phyloP scores from a whole-genome alignment of 2,888 invertebrate genomes.

The Hydriomena furcata region DNA sequence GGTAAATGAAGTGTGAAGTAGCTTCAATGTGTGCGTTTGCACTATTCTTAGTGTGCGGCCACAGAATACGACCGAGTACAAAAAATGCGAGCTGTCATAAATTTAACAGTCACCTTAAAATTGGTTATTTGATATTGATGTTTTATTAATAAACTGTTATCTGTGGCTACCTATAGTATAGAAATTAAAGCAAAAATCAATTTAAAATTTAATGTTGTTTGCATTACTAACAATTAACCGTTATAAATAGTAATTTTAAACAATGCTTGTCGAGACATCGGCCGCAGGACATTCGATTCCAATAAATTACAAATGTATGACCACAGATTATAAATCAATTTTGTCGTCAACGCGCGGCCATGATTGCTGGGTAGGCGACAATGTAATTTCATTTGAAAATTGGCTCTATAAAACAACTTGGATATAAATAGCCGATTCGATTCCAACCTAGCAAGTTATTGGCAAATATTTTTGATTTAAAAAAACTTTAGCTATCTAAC shows the following conservation, averaged over 20 bases:
- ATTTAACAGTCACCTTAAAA: too few species aligned
- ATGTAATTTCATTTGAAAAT: constrained; percentile 11
- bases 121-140: too few species aligned
- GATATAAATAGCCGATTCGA: background rate
- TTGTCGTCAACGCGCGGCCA: constrained; percentile 16
- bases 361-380: constrained; percentile 13
- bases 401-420: background rate
- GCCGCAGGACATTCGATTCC: constrained; percentile 1
- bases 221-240: too few species aligned
- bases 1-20: too few species aligned
- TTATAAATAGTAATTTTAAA: background rate
- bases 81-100: too few species aligned
- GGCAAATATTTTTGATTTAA: too few species aligned
- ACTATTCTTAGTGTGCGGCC: too few species aligned
- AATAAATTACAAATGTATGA: constrained; percentile 8
- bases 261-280: background rate
- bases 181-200: background rate
- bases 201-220: background rate
- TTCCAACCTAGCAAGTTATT: background rate
- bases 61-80: too few species aligned
- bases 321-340: constrained; percentile 12
- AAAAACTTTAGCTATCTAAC: too few species aligned
- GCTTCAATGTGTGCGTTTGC: too few species aligned
- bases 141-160: too few species aligned
- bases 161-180: background rate